These are phyloP conservation scores for Takifugu ocellatus DNA, from an alignment of 2,797 vertebrate genomes.

Conservation along the genomic window DNA sequence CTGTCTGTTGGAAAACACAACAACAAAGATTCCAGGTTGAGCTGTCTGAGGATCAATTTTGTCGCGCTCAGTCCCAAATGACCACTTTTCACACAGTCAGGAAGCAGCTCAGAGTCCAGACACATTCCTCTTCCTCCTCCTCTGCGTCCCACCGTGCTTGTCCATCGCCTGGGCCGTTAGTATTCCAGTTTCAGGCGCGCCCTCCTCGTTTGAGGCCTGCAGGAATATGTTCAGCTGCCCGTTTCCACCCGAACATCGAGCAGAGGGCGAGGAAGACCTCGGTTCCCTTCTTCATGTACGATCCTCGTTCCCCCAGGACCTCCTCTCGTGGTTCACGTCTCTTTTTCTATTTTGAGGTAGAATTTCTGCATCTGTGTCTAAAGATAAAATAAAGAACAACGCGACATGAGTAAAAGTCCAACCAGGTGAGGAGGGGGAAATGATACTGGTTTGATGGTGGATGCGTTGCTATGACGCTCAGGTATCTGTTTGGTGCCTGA, in stretches of 20 bases:
- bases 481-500: too few relatives aligned
- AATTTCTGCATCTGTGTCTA: conserved; percentile 73
- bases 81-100: conserved; percentile 51
- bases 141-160: conserved; percentile 21
- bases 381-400: not conserved
- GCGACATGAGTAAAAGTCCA: conserved; percentile 24
- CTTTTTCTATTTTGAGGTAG: conserved; percentile 79
- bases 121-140: conserved; percentile 24
- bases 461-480: not conserved
- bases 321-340: conserved; percentile 57
- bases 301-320: conserved; percentile 54
- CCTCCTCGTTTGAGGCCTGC: conserved; percentile 35
- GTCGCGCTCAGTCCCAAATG: conserved; percentile 48
- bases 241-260: conserved; percentile 35
- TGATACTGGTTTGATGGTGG: not conserved
- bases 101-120: conserved; percentile 63
- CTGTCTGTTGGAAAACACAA: conserved; percentile 40
- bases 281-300: conserved; percentile 55
- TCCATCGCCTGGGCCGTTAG: conserved; percentile 35
- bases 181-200: conserved; percentile 60
- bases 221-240: conserved; percentile 39
- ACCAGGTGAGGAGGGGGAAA: not conserved
- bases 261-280: conserved; percentile 31
- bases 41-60: conserved; percentile 38
- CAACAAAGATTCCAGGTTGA: conserved; percentile 50